A percentile compares a stretch with the other conserved stretches of the same genome.
Conservation (phyloP, 2,113 vertebrate genomes). For the Gopherus flavomarginatus region DNA sequence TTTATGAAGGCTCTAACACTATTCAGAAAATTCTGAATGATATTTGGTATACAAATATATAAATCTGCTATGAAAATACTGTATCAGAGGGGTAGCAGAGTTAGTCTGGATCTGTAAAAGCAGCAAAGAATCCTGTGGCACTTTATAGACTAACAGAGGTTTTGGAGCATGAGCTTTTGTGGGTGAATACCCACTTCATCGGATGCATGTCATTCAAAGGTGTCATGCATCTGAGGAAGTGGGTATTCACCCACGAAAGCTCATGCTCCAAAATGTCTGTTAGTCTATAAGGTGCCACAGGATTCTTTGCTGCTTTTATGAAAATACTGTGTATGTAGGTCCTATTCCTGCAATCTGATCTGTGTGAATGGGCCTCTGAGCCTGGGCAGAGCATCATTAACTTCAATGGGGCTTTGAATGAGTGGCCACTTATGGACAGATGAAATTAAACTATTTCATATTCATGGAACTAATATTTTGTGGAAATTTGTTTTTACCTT, state of each 20-base stretch:
- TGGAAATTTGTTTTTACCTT: neutral
- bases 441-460: neutral
- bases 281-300: too few relatives aligned
- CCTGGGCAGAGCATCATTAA: rapidly evolving
- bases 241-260: too few relatives aligned
- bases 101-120: too few relatives aligned
- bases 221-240: too few relatives aligned
- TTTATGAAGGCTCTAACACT: neutral
- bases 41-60: neutral
- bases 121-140: too few relatives aligned
- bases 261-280: too few relatives aligned
- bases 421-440: neutral
- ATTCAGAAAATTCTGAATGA: neutral
- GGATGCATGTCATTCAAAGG: too few relatives aligned
- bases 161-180: too few relatives aligned
- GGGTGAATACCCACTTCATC: too few relatives aligned
- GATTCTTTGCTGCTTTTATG: neutral
- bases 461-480: neutral
- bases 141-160: too few relatives aligned
- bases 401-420: neutral
- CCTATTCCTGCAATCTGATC: neutral
- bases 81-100: neutral
- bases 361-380: neutral
- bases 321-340: neutral
- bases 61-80: neutral